Base-by-base conservation (phyloP, 2,113 vertebrate species). In the Apaloderma vittatum region DNA sequence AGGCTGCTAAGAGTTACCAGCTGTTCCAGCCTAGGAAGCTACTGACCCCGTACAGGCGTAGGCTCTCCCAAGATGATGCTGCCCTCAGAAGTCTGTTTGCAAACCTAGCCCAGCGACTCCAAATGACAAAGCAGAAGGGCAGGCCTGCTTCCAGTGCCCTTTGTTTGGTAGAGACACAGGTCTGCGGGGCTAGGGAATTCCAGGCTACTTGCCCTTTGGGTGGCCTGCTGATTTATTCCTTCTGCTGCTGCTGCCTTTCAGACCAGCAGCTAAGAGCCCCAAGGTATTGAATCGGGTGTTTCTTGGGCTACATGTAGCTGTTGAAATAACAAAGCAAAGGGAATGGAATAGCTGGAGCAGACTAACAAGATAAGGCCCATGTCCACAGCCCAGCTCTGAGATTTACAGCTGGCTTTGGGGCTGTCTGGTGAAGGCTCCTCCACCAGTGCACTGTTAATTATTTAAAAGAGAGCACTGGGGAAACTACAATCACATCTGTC, bases 401-500 rank as follows among this genome's bases (percentile, higher is more conserved):
- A 97, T 32, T 23, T 22, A 67, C 98, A 98, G 98, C 98, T 99
- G 98, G 98, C 76, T 94, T 84, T 70, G 93, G 97, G 96, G 81
- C 97, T 93, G 94, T 61, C 96, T 96, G 97, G 97, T 94, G 95
- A 88, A 4, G 73, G 93, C 93, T 86, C 62, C 81, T 75, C 95
- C 96, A 97, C 93, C 68, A 94, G 97, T 5, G 81, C 89, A 66
- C 76, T 93, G 98, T 99, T 98, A 98, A 98, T 99, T 99, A 98
- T 99, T 99, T 98, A 99, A 98, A 98, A 74, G 92, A 80, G 95
- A 98, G 97, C 93, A 68, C 96, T 96, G 98, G 98, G 98, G 98
- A 98, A 98, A 97, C 97, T 97, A 98, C 95, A 88, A 62, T 97
- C 98, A 98, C 99, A 99, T 99, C 99, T 99, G 99, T 99, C 98